Evolutionary conservation across 1,140 invertebrate species (phyloP), one percentile per base, ranked within the genome.

Genomic region (Caenorhabditis briggsae): DNA sequence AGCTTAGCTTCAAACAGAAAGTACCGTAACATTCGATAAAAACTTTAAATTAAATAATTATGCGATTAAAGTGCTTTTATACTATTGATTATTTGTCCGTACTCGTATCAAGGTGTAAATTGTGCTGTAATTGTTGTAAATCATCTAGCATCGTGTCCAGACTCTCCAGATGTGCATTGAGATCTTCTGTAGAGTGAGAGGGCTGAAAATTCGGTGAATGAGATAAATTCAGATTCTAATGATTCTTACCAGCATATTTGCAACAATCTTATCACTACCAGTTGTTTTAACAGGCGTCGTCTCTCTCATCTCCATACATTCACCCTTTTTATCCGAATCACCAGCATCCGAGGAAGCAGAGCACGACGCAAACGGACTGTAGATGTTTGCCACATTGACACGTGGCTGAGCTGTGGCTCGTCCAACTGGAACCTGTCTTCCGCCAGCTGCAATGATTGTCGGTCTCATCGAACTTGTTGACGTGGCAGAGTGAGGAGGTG

Each of bases 61-160:
- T 50, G 46, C 70, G 25, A 61, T 25, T 25, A 61, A 11, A 7
- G 11, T 33, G 18, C 11, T 25, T 25, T 12, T 14, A 20, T 20
- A n/a, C 8, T 25, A 8, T n/a, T 20, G 14, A 59, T 18, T 64
- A 33, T 33, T 70, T 70, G 8, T 70, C 64, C 41, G 18, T 70
- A 70, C 64, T 70, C 64, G 82, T 46, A 6, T 83, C 41, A 59
- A 82, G 14, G 46, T 41, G 14, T 43, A 89, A 87, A 82, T 89
- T 74, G 46, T 89, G 88, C 20, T 89, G 88, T 16, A 89, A 50
- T 46, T 84, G 74, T 82, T 89, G 88, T 12, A 89, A 74, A 83
- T 89, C 88, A 25, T 82, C 86, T 56, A 89, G 82, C 88, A 89
- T 89, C 50, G 85, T 89, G 58, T 89, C 88, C 20, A 89, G 58